Evolutionary conservation across 2,888 invertebrate genomes (phyloP).

Genomic region (Lasioglossum morio): DNA sequence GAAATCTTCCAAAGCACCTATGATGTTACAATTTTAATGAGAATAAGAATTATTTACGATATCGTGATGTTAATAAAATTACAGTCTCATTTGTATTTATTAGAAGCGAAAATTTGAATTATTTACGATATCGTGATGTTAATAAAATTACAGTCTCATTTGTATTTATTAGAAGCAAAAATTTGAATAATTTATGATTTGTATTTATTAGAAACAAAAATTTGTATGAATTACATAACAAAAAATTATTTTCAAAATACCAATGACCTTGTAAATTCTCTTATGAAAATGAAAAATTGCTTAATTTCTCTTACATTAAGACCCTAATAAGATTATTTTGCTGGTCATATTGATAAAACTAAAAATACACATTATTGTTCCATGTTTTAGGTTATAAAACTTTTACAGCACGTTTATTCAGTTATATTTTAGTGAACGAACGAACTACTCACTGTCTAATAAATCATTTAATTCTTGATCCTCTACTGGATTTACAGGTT

Average conservation of each 20-base stretch:
- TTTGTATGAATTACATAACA: constrained; percentile 1
- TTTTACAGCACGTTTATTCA: background rate
- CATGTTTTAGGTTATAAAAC: constrained; percentile 41
- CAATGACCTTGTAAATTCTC: background rate
- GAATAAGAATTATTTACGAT: background rate
- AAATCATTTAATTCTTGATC: constrained; percentile 91
- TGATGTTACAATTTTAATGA: constrained; percentile 25
- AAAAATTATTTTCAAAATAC: constrained; percentile 1
- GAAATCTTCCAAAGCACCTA: constrained; percentile 89
- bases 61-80: background rate
- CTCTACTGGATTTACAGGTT: constrained; percentile 77
- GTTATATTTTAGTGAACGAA: constrained; percentile 34
- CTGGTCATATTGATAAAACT: background rate
- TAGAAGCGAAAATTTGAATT: too few relatives aligned
- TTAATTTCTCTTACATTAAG: background rate
- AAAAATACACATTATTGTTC: background rate
- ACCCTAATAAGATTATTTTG: too few relatives aligned
- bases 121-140: background rate
- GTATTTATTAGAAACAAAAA: background rate
- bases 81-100: background rate
- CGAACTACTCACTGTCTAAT: constrained; percentile 89
- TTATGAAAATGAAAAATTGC: background rate
- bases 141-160: background rate
- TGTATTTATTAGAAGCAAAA: background rate
- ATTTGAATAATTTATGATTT: too few relatives aligned